A percentile compares a stretch with the other conserved stretches of the same genome.
These are phyloP conservation scores for Lota lota DNA, from an alignment of 2,113 vertebrate species.

Conservation along the genomic window DNA sequence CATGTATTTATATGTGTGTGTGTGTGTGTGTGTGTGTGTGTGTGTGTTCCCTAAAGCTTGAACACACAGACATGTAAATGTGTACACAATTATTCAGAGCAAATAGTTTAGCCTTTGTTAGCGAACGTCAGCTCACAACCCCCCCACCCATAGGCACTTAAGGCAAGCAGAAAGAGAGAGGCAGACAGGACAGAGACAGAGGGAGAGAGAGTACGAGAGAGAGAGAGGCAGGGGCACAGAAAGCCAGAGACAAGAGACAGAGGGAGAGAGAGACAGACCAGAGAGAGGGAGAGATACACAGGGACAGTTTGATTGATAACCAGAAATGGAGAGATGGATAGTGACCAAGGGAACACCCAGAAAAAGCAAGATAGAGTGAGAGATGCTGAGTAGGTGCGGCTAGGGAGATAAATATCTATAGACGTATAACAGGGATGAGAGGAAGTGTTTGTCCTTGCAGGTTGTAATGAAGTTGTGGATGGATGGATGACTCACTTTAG, in stretches of 20 bases:
- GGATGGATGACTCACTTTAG: constrained; percentile 72
- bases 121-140: neutral
- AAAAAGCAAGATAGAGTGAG: neutral
- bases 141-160: neutral
- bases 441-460: constrained; percentile 68
- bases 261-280: constrained; percentile 1
- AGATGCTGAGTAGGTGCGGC: constrained; percentile 31
- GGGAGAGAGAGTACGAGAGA: neutral
- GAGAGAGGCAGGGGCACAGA: neutral
- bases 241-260: neutral
- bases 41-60: too few relatives aligned
- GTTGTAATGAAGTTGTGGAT: constrained; percentile 71
- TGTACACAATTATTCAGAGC: too few relatives aligned
- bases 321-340: constrained; percentile 25
- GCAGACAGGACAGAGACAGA: too few relatives aligned
- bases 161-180: neutral
- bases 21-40: too few relatives aligned
- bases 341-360: neutral
- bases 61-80: too few relatives aligned
- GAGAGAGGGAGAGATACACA: constrained; percentile 20
- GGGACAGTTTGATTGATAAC: constrained; percentile 34
- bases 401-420: constrained; percentile 26
- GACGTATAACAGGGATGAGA: constrained; percentile 40
- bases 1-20: too few relatives aligned
- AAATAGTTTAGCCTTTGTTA: neutral